Base-by-base conservation (phyloP, 2,797 vertebrate genomes). In the Tokudaia muenninki region DNA sequence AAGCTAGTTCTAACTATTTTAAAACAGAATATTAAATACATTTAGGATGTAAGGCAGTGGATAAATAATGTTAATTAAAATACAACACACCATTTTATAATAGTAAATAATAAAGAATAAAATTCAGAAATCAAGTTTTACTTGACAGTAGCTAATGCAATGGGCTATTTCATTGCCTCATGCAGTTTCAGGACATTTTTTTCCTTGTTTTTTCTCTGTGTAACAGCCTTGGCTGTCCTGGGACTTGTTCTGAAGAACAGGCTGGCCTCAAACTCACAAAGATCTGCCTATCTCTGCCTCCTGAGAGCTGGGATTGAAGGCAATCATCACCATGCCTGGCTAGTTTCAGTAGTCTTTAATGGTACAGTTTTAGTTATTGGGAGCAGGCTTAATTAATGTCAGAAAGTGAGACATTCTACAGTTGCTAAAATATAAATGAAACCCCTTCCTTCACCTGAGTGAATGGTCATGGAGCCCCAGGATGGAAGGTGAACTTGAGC, bases 41-140 rank as follows among this genome's bases (percentile, higher is more conserved):
- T 87, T 91, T 96, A 47, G 92, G 93, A 96, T 57, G 93, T 19
- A n/a, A 52, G 57, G 34, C 87, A 63, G 52, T 78, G 88, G 94
- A 89, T 80, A 96, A 88, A 44, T 61, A 96, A 50, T 44, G 52
- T 82, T 95, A 77, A 93, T 31, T 92, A 78, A 75, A 92, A 81
- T 65, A 90, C 11, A 21, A 93, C 79, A 17, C 94, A 86, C 9
- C 1, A 34, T 84, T 3, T 61, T 61, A 2, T 75, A 75, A 67
- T 52, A 89, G 88, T 72, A 87, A 95, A 83, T 95, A 31, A 86
- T 63, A 78, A 95, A 94, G 26, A 87, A 80, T 92, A 59, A 89
- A 94, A 70, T 91, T 78, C 75, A 37, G 6, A 31, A 78, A 59
- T 17, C 11, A 65, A 90, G 47, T 96, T 88, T 86, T 95, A 77